These are phyloP conservation scores for Myotis yumanensis DNA, from an alignment of 2,113 vertebrate genomes.

Conservation along the genomic window DNA sequence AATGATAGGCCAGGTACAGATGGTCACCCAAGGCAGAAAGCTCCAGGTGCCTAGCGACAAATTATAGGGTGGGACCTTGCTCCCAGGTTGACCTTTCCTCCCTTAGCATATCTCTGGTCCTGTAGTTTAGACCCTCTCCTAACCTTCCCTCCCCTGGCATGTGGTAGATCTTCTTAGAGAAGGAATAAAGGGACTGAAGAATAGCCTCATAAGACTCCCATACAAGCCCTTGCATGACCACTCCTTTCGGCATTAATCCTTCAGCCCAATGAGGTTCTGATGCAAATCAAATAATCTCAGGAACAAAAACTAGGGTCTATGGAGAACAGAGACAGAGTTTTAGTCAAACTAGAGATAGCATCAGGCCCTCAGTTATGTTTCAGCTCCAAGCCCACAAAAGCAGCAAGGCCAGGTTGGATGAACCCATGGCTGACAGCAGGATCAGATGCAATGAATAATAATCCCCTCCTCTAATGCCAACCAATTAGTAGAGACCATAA, in stretches of 20 bases:
- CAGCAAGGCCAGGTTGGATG: not conserved
- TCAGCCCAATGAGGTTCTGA: not conserved
- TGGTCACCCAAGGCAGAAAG: not conserved
- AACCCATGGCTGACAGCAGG: not conserved
- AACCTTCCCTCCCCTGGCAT: not conserved
- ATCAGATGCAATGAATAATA: not conserved
- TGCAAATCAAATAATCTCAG: not conserved
- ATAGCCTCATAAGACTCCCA: not conserved
- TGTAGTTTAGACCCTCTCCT: not conserved
- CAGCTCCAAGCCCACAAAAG: not conserved
- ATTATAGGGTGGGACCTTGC: not conserved
- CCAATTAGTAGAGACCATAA: not conserved
- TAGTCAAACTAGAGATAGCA: not conserved
- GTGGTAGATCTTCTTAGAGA: not conserved
- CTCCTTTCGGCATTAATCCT: not conserved
- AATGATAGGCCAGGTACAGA: not conserved
- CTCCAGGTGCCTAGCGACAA: not conserved
- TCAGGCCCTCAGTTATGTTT: not conserved
- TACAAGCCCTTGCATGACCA: not conserved
- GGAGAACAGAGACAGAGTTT: not conserved
- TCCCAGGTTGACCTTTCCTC: not conserved
- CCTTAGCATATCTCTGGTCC: not conserved
- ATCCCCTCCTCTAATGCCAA: not conserved
- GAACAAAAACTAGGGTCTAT: not conserved
- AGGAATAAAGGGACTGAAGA: not conserved